Evolutionary conservation across 2,888 invertebrate species (phyloP).

Genomic region (Camponotus fellah): DNA sequence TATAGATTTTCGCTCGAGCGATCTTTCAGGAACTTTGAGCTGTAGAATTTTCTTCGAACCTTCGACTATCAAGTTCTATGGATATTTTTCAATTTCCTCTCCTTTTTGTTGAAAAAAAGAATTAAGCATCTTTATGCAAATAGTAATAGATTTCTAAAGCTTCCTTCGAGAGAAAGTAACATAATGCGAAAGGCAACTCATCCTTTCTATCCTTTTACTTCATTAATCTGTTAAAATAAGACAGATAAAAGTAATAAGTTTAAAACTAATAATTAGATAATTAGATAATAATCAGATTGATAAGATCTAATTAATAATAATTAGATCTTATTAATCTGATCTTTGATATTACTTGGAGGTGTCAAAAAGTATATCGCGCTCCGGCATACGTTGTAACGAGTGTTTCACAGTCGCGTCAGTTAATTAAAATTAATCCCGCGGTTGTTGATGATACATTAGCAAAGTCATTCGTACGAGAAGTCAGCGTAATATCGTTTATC

Average conservation of each 20-base stretch:
- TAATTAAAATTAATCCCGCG: constrained; percentile 74
- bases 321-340: not conserved
- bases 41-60: not conserved
- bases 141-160: not conserved
- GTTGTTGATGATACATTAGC: constrained; percentile 68
- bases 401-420: constrained; percentile 44
- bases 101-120: not conserved
- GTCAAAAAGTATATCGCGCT: not conserved
- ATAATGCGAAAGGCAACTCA: not conserved
- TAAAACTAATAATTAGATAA: not conserved
- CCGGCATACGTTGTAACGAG: constrained; percentile 12
- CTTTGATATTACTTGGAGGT: not conserved
- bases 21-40: not conserved
- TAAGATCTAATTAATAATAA: no score
- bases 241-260: not conserved
- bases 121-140: not conserved
- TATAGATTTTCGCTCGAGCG: not conserved
- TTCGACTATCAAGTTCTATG: constrained; percentile 9
- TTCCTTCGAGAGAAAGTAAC: not conserved
- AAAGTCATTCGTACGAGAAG: constrained; percentile 68
- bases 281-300: no score
- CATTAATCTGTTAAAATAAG: not conserved
- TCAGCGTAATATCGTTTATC: constrained; percentile 70
- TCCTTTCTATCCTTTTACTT: not conserved
- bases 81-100: not conserved